Percentiles rank a stretch among this genome's conserved stretches.
Conservation (phyloP, 2,113 vertebrate genomes). For the Arizona elegans region DNA sequence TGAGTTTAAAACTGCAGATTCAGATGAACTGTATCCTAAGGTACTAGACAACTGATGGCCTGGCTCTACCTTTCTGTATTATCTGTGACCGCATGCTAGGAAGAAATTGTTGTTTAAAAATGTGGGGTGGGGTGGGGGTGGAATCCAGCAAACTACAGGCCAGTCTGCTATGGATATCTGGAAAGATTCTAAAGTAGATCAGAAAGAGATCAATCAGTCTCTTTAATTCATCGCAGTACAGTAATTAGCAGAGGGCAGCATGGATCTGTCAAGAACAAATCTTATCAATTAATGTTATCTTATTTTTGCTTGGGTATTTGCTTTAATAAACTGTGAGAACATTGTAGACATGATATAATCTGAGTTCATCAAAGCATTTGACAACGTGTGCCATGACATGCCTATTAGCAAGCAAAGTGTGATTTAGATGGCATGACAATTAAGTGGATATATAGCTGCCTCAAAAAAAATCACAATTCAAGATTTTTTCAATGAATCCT, state of each 20-base stretch:
- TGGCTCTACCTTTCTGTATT: not conserved
- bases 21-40: not conserved
- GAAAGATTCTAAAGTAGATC: not conserved
- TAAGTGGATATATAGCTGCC: not conserved
- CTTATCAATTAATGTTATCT: not conserved
- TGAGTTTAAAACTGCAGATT: not conserved
- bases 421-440: not conserved
- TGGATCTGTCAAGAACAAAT: not conserved
- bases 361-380: not conserved
- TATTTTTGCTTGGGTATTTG: not conserved
- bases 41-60: not conserved
- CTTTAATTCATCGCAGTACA: not conserved
- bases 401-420: not conserved
- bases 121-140: fast-evolving
- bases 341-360: not conserved
- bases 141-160: not conserved
- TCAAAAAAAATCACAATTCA: not conserved
- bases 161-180: not conserved
- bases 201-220: not conserved
- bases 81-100: not conserved
- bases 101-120: not conserved
- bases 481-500: not conserved
- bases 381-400: not conserved
- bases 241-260: not conserved
- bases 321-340: not conserved